A percentile compares a stretch with the other conserved stretches of the same genome.
Conservation (phyloP, 2,113 vertebrate species). For the Caracal caracal region DNA sequence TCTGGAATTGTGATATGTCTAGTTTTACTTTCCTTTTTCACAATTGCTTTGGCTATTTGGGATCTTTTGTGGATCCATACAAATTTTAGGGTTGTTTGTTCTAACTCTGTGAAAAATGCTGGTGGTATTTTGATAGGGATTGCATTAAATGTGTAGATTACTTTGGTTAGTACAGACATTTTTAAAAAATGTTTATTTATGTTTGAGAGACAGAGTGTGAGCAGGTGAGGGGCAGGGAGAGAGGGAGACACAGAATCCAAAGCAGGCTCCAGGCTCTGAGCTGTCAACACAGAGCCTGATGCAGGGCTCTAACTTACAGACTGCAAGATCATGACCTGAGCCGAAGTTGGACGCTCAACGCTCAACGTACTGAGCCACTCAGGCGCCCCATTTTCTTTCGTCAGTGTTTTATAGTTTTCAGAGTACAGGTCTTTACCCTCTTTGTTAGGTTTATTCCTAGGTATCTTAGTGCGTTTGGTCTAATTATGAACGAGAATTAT, state of each 20-base stretch:
- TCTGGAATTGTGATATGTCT: not conserved
- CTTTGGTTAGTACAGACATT: not conserved
- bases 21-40: not conserved
- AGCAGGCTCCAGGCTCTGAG: too few relatives aligned
- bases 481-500: not conserved
- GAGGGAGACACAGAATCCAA: too few relatives aligned
- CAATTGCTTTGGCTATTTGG: not conserved
- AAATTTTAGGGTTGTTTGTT: not conserved
- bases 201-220: too few relatives aligned
- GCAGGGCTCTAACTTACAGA: too few relatives aligned
- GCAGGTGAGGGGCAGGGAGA: too few relatives aligned
- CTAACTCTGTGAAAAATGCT: not conserved
- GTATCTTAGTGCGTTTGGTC: not conserved
- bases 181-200: not conserved
- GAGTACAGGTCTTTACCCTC: not conserved
- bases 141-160: not conserved
- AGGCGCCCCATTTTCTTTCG: not conserved
- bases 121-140: not conserved
- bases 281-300: too few relatives aligned
- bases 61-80: not conserved
- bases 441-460: not conserved
- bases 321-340: too few relatives aligned
- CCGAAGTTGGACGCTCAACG: too few relatives aligned
- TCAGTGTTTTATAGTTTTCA: not conserved
- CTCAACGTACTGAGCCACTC: too few relatives aligned